These are phyloP conservation scores for Coptodon rendalli DNA, from an alignment of 2,113 vertebrate genomes.

Conservation along the genomic window DNA sequence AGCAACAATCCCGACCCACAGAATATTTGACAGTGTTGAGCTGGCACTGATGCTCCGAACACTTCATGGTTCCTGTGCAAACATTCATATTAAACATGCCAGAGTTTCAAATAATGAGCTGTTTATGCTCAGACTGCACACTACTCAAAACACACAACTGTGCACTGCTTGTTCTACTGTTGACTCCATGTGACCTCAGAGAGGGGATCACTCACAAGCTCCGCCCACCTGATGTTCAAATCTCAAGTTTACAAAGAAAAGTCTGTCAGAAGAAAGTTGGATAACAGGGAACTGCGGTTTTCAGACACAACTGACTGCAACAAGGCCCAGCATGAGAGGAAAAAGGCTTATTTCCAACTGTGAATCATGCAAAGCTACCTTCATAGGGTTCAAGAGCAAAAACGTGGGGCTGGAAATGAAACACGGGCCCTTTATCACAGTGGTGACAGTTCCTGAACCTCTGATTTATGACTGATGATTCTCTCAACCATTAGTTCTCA, in stretches of 20 bases:
- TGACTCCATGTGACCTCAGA: not conserved
- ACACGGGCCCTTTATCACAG: not conserved
- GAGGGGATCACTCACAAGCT: not conserved
- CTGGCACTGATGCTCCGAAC: not conserved
- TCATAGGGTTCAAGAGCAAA: not conserved
- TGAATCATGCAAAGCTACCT: not conserved
- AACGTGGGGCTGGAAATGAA: not conserved
- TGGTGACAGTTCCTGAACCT: not conserved
- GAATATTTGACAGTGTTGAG: not conserved
- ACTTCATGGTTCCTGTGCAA: not conserved
- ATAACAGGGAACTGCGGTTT: fast-evolving
- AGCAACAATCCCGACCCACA: not conserved
- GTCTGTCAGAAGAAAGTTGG: not conserved
- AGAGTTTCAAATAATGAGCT: not conserved
- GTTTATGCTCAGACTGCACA: not conserved
- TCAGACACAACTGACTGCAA: not conserved
- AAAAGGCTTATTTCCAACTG: not conserved
- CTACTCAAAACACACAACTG: not conserved
- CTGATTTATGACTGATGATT: not conserved
- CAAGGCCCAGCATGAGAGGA: fast-evolving
- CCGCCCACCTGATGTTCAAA: not conserved
- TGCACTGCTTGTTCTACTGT: not conserved
- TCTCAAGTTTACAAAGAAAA: not conserved
- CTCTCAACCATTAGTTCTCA: not conserved
- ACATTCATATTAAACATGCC: not conserved